These are phyloP conservation scores for Drosophila ochracea DNA, from an alignment of 2,888 invertebrate species.

Conservation along the genomic window DNA sequence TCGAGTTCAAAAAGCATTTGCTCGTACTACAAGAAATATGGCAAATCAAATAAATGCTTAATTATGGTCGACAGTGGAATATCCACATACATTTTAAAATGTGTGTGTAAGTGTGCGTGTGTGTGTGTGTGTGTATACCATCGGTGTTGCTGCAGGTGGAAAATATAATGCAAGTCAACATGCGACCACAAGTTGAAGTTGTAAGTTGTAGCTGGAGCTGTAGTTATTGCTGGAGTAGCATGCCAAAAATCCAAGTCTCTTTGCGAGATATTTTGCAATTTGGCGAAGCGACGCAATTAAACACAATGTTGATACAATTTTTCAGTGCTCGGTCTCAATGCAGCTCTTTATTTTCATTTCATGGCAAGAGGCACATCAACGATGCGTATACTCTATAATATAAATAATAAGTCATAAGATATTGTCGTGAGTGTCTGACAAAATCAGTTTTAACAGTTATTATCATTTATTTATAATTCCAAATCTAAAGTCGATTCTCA, in stretches of 20 bases:
- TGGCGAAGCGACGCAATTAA: slow-evolving; percentile 70
- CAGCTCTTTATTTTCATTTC: slow-evolving; percentile 53
- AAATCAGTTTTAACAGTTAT: not conserved
- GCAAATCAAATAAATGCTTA: slow-evolving; percentile 82
- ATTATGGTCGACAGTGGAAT: slow-evolving; percentile 67
- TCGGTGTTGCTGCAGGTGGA: slow-evolving; percentile 77
- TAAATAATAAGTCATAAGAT: not conserved
- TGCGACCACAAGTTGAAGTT: slow-evolving; percentile 35
- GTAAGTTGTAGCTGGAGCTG: slow-evolving; percentile 20
- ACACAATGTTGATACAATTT: slow-evolving; percentile 76
- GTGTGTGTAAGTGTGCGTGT: slow-evolving; percentile 13
- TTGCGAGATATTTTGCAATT: slow-evolving; percentile 70
- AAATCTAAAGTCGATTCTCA: rapidly evolving
- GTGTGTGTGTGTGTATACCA: slow-evolving; percentile 28
- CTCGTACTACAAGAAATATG: slow-evolving; percentile 73
- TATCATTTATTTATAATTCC: not conserved
- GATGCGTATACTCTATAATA: slow-evolving; percentile 19
- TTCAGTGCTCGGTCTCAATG: slow-evolving; percentile 33
- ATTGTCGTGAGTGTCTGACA: not conserved
- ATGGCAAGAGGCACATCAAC: slow-evolving; percentile 3
- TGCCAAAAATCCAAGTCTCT: slow-evolving; percentile 45
- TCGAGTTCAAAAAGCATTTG: slow-evolving; percentile 56
- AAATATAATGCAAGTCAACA: slow-evolving; percentile 80
- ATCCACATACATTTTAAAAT: slow-evolving; percentile 19
- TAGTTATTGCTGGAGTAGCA: slow-evolving; percentile 15